Evolutionary conservation across 1,140 invertebrate species (phyloP).

Genomic region (Eufriesea mexicana): DNA sequence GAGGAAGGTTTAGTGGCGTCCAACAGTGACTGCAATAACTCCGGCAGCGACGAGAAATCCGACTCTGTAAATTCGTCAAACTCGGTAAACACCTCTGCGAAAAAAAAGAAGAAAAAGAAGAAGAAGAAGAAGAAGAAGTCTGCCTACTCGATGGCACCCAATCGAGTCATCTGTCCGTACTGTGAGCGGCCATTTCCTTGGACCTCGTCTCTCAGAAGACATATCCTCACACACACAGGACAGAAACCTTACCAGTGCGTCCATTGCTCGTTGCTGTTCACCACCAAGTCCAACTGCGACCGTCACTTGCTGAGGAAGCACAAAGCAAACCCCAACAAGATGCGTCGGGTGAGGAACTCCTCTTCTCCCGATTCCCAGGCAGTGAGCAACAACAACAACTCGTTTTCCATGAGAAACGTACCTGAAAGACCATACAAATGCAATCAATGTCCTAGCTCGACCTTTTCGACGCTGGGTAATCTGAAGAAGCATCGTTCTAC

Average conservation of each 20-base stretch:
- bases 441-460: constrained; percentile 91
- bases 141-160: constrained; percentile 97
- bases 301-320: constrained; percentile 96
- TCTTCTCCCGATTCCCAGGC: constrained; percentile 72
- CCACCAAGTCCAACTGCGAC: constrained; percentile 98
- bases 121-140: constrained; percentile 91
- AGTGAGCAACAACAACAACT: constrained; percentile 75
- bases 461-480: constrained; percentile 91
- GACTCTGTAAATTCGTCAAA: constrained; percentile 80
- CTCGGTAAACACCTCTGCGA: constrained; percentile 64
- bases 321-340: constrained; percentile 83
- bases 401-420: constrained; percentile 86
- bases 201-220: constrained; percentile 95
- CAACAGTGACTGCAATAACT: constrained; percentile 90
- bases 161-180: constrained; percentile 95
- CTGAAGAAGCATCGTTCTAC: constrained; percentile 89
- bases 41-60: constrained; percentile 90
- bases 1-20: constrained; percentile 89
- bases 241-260: constrained; percentile 98
- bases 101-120: constrained; percentile 75
- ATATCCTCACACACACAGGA: constrained; percentile 96
- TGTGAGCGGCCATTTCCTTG: constrained; percentile 97
- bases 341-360: constrained; percentile 76
- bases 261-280: constrained; percentile 95
- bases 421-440: constrained; percentile 93